These are phyloP conservation scores for Spodoptera picta DNA, from an alignment of 2,888 invertebrate genomes.

Conservation along the genomic window DNA sequence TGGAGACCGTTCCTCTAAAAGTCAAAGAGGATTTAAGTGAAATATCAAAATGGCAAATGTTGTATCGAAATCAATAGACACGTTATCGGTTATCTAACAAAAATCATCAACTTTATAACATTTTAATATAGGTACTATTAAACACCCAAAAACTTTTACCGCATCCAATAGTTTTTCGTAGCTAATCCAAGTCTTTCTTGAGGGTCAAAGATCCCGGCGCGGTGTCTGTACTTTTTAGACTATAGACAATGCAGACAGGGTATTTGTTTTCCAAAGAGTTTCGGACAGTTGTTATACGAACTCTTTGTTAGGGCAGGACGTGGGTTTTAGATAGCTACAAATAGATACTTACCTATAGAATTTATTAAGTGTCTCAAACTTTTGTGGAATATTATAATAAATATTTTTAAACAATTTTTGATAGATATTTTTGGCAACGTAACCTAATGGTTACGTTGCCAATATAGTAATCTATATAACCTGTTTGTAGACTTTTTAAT, in stretches of 20 bases:
- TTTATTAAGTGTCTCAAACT: no score
- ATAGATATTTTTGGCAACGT: no score
- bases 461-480: no score
- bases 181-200: slow-evolving; percentile 46
- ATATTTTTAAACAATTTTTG: no score
- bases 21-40: no score
- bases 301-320: slow-evolving; percentile 28
- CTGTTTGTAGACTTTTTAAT: no score
- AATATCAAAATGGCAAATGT: neutral
- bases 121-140: neutral
- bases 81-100: neutral
- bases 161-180: slow-evolving; percentile 39
- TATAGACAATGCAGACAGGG: slow-evolving; percentile 50
- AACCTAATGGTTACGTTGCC: no score
- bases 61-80: neutral
- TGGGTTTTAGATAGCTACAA: neutral
- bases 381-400: no score
- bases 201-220: slow-evolving; percentile 73
- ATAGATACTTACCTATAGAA: no score
- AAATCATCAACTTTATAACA: no score
- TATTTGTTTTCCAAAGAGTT: slow-evolving; percentile 40
- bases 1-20: no score
- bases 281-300: slow-evolving; percentile 29
- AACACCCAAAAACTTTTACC: slow-evolving; percentile 30
- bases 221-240: slow-evolving; percentile 61